Percentiles rank a stretch among this genome's conserved stretches.
These are phyloP conservation scores for Deilephila porcellus DNA, from an alignment of 2,888 invertebrate genomes.

Conservation along the genomic window DNA sequence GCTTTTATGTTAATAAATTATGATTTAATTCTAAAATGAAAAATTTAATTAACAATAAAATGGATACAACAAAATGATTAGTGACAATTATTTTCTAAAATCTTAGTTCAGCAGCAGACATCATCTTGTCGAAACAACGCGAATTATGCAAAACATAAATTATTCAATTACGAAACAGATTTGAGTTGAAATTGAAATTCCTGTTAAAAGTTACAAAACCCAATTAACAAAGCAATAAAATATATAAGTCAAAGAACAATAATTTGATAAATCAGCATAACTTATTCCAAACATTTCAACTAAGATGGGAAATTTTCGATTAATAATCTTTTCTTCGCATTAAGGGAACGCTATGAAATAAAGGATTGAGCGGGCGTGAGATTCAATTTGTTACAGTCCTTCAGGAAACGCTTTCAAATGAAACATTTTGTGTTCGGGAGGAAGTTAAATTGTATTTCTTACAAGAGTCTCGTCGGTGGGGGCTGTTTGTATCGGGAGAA, in stretches of 20 bases:
- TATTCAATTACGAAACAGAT: not conserved
- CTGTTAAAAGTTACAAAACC: not conserved
- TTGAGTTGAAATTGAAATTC: not conserved
- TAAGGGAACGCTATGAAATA: slow-evolving; percentile 73
- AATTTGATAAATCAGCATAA: slow-evolving; percentile 63
- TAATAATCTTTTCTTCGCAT: slow-evolving; percentile 76
- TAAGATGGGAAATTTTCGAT: slow-evolving; percentile 72
- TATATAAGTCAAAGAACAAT: slow-evolving; percentile 42
- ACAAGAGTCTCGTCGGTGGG: slow-evolving; percentile 59
- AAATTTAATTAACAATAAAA: too few species aligned
- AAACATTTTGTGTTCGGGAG: slow-evolving; percentile 73
- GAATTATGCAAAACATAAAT: not conserved
- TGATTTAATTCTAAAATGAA: too few species aligned
- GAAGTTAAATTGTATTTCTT: slow-evolving; percentile 81
- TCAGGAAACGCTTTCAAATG: slow-evolving; percentile 75
- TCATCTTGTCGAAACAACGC: not conserved
- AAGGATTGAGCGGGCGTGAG: slow-evolving; percentile 78
- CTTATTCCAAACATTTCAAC: slow-evolving; percentile 55
- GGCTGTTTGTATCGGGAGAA: slow-evolving; percentile 63
- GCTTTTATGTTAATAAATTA: too few species aligned
- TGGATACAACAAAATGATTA: too few species aligned
- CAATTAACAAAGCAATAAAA: slow-evolving; percentile 25
- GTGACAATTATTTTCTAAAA: too few species aligned
- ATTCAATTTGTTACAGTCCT: slow-evolving; percentile 80
- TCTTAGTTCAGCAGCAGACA: too few species aligned